Percentiles rank a stretch among this genome's conserved stretches.
phyloP scores from a whole-genome alignment of 2,113 vertebrate species.

The Dendrocopos noguchii region DNA sequence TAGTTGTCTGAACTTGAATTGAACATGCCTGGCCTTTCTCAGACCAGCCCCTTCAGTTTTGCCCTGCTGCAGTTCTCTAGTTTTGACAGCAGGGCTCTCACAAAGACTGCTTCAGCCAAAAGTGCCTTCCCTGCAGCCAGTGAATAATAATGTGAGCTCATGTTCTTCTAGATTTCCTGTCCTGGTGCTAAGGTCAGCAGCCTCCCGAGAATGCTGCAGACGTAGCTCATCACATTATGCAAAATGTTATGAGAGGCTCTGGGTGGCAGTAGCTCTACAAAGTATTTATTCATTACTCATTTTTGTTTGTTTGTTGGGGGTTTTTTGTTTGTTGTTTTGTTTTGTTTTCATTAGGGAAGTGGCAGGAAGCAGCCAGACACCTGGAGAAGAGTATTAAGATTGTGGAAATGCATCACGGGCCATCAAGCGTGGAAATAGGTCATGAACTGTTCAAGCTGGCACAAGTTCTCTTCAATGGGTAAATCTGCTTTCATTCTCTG shows the following conservation, averaged over 20 bases:
- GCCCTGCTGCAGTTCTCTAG: background rate
- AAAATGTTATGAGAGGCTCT: background rate
- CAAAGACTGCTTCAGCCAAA: background rate
- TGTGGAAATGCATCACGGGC: constrained; percentile 82
- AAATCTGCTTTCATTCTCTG: constrained; percentile 24
- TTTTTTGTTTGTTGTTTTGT: background rate
- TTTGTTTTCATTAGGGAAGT: constrained; percentile 79
- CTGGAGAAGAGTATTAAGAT: constrained; percentile 80
- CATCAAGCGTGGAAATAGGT: constrained; percentile 87
- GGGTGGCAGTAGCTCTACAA: background rate
- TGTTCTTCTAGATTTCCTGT: background rate
- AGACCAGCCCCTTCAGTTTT: background rate
- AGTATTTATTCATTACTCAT: background rate
- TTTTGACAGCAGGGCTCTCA: background rate
- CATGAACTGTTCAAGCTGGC: constrained; percentile 93
- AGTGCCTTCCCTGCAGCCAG: background rate
- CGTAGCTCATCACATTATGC: background rate
- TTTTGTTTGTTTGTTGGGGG: background rate
- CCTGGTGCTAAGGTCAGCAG: constrained; percentile 8
- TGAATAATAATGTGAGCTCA: background rate
- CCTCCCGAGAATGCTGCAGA: background rate
- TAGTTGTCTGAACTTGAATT: background rate
- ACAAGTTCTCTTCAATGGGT: constrained; percentile 95
- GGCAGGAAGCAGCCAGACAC: constrained; percentile 85
- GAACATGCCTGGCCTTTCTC: background rate